Evolutionary conservation across 2,888 invertebrate species (phyloP).

Genomic region (Nesidiocoris tenuis): DNA sequence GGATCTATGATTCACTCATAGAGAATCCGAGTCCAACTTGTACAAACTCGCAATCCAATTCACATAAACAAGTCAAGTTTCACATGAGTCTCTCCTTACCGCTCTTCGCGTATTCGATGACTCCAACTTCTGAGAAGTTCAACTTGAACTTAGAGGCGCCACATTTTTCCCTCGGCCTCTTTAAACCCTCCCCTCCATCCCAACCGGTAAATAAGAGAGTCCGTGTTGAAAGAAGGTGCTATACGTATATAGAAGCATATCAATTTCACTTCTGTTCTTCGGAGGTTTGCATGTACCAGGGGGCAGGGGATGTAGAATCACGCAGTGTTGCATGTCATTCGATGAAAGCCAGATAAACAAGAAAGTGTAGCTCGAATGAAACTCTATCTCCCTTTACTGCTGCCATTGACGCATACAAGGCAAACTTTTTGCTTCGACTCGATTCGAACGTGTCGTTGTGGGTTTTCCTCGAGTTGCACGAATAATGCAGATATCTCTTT

Average conservation of each 20-base stretch:
- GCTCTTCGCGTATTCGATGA: too few species aligned
- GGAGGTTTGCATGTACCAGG: slow-evolving; percentile 10
- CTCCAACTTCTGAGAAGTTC: too few species aligned
- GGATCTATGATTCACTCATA: too few species aligned
- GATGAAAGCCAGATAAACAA: slow-evolving; percentile 27
- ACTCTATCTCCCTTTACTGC: neutral
- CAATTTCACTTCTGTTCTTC: slow-evolving; percentile 9
- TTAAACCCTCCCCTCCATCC: too few species aligned
- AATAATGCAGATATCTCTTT: too few species aligned
- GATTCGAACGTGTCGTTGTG: too few species aligned
- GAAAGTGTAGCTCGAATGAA: slow-evolving; percentile 8
- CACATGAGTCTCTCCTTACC: too few species aligned
- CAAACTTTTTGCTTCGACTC: neutral
- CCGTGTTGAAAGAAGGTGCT: slow-evolving; percentile 21
- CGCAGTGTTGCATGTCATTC: slow-evolving; percentile 29
- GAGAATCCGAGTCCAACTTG: too few species aligned
- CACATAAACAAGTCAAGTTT: too few species aligned
- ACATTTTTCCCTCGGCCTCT: neutral
- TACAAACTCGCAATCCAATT: too few species aligned
- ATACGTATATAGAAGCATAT: slow-evolving; percentile 8
- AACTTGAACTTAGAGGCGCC: neutral
- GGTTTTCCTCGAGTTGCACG: too few species aligned
- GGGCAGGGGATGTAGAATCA: neutral
- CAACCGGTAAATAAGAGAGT: too few species aligned
- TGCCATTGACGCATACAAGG: neutral